Evolutionary conservation across 1,140 invertebrate species (phyloP), one percentile per base, ranked within the genome.

Genomic region (Vanessa atalanta): DNA sequence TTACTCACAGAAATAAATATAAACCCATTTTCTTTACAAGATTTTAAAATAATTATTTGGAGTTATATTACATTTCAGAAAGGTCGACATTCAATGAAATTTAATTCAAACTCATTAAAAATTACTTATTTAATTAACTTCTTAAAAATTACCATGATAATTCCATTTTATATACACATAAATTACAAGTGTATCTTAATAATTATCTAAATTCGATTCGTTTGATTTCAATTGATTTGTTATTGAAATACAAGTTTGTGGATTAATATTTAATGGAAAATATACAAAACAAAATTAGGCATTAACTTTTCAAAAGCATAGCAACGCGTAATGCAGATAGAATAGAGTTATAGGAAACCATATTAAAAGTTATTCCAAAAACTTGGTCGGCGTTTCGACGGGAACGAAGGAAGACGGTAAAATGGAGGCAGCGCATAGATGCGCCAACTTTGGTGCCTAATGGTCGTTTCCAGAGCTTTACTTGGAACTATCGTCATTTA

Each of bases 281-380:
- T 4, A 9, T 20, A 61, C 55, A 26, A 60, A 48, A 57, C 57
- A 61, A 70, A 63, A 70, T 70, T 70, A 70, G 20, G 43, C 20
- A 43, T 70, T 48, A 70, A 70, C n/a, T 70, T 69, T 61, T 43
- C 16, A 47, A 31, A 47, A 47, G 57, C 31, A 61, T 50, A 47
- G 61, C 68, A 60, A 70, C 57, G 57, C 47, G 55, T 70, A 51
- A 70, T 51, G 70, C 66, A 74, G 70, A 70, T 64, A 73, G 76
- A 74, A 74, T 69, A 63, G 73, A 66, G 43, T 63, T 64, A 65
- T 75, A 73, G 72, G 78, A 79, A 85, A 82, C 76, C 74, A 79
- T 80, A 83, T 86, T 83, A 87, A 87, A 85, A 87, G 75, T 82
- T 84, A 78, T 77, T 57, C 79, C 63, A 78, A 80, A 80, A 81